Conservation (phyloP, 1,140 invertebrate genomes). For the Ostrea edulis region DNA sequence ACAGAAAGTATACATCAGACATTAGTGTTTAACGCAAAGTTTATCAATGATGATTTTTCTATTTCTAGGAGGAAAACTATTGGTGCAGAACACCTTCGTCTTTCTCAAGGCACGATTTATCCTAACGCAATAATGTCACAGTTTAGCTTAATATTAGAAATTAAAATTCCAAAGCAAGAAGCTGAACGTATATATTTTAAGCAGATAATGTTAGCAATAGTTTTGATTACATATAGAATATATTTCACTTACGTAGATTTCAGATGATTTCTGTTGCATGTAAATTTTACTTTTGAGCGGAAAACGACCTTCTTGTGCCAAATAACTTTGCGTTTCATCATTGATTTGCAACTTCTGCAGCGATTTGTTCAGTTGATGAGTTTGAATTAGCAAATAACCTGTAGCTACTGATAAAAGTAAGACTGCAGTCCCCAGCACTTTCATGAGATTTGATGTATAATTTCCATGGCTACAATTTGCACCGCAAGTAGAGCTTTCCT, state of each 20-base stretch:
- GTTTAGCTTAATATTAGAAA: too few species aligned
- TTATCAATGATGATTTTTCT: too few species aligned
- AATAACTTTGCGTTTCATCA: not conserved
- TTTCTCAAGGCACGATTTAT: too few species aligned
- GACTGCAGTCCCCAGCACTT: not conserved
- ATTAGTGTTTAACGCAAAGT: too few species aligned
- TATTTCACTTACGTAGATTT: conserved; percentile 11
- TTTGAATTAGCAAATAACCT: conserved; percentile 12
- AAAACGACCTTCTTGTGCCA: not conserved
- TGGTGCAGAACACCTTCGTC: too few species aligned
- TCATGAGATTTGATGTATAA: not conserved
- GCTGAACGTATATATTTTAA: too few species aligned
- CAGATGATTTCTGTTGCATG: not conserved
- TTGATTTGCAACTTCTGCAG: not conserved
- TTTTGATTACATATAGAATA: too few species aligned
- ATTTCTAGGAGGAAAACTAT: too few species aligned
- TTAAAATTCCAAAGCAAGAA: too few species aligned
- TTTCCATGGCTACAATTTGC: not conserved
- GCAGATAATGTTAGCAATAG: too few species aligned
- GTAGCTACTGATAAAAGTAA: not conserved
- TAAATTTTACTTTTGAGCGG: not conserved
- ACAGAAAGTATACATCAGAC: too few species aligned
- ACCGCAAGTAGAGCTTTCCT: not conserved
- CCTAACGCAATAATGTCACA: too few species aligned
- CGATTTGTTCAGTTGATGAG: not conserved